Base-by-base conservation (phyloP, 2,797 vertebrate genomes). In the Setipinna tenuifilis region DNA sequence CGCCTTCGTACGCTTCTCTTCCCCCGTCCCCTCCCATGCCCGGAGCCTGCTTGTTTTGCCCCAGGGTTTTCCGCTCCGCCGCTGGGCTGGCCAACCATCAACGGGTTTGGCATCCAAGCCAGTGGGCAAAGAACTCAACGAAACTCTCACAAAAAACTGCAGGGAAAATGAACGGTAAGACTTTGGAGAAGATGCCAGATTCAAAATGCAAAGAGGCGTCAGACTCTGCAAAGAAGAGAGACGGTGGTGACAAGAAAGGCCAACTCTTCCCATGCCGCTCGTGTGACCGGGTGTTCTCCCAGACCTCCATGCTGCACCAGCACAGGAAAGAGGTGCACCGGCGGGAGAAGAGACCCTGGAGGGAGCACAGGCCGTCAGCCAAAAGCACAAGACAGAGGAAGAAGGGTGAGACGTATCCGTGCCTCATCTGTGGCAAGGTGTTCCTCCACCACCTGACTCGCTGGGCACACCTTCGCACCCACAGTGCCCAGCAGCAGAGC, bases 261-360 rank as follows among this genome's bases (percentile, higher is more conserved):
- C 90, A 89, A 31, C 75, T 86, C 11, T 89, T 95, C 58, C 92
- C 82, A 28, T 95, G 95, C 83, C 93, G 94, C 58, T 95, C 95
- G 0, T 95, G 95, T 7, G 94, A 95, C 83, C 90, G 92, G 92
- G 92, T 94, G 10, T 96, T 95, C 85, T 88, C 87, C 16, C 93
- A 86, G 87, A 94, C 93, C 0, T 89, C 95, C 0, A 90, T 90
- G 46, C 91, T 96, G 2, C 92, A 92, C 58, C 46, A 92, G 82
- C 95, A 96, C 89, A 90, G 95, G 61, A 94, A 93, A 61, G 94
- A 95, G 85, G 93, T 92, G 85, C 94, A 95, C 92, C 91, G 92
- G 62, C 91, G 95, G 25, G 93, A 95, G 41, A 91, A 87, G 28
- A 85, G 23, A 0, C 17, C 23, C 0, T 19, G 35, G 46, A 90